phyloP scores from a whole-genome alignment of 2,888 invertebrate genomes.

The Petrolisthes manimaculis region DNA sequence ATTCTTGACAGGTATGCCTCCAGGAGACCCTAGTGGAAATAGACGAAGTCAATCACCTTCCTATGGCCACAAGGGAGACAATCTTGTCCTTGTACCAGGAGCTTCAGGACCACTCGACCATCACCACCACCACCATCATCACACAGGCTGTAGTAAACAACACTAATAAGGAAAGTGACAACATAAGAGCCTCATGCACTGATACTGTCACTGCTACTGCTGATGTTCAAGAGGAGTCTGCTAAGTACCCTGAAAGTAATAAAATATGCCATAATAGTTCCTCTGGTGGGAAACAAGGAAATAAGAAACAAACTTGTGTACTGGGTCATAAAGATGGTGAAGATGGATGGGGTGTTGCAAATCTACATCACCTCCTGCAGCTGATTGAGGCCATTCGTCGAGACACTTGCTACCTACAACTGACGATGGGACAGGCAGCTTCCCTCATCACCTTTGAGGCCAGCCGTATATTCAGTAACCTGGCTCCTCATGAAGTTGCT shows the following conservation, averaged over 20 bases:
- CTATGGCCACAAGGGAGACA: slow-evolving; percentile 39
- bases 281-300: no score
- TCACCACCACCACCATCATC: no score
- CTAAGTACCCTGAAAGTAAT: no score
- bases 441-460: slow-evolving; percentile 49
- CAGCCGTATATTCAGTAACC: slow-evolving; percentile 27
- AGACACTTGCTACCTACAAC: slow-evolving; percentile 37
- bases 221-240: neutral
- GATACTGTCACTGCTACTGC: no score
- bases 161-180: neutral
- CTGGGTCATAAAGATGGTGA: no score
- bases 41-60: slow-evolving; percentile 50
- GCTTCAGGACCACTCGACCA: slow-evolving; percentile 2
- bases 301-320: no score
- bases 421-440: slow-evolving; percentile 46
- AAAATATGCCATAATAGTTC: no score
- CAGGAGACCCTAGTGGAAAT: slow-evolving; percentile 44
- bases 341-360: slow-evolving; percentile 8
- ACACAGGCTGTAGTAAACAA: neutral
- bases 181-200: no score
- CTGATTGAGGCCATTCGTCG: slow-evolving; percentile 44
- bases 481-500: neutral
- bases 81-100: slow-evolving; percentile 34
- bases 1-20: slow-evolving; percentile 36
- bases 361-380: slow-evolving; percentile 55